phyloP scores from a whole-genome alignment of 2,888 invertebrate species.

The Sarcophaga variegata region DNA sequence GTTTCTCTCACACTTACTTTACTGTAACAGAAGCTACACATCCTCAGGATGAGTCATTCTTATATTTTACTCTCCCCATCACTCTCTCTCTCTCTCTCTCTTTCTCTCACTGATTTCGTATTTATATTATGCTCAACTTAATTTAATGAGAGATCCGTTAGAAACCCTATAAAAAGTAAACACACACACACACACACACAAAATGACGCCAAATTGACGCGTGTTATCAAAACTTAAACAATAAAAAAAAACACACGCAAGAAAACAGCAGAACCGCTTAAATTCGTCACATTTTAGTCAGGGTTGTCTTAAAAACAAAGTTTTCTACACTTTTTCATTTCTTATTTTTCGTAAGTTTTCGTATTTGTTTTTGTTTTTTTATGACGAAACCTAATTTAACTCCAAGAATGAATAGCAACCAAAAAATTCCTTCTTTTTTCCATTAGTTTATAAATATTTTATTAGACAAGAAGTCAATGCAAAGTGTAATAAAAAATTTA shows the following conservation, averaged over 20 bases:
- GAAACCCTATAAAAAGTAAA: slow-evolving; percentile 61
- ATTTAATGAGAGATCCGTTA: slow-evolving; percentile 48
- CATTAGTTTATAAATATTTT: slow-evolving; percentile 28
- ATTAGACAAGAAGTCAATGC: neutral
- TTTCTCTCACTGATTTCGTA: neutral
- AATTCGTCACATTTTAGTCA: neutral
- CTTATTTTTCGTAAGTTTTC: slow-evolving; percentile 13
- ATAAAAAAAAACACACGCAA: slow-evolving; percentile 9
- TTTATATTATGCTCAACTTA: neutral
- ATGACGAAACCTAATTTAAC: neutral
- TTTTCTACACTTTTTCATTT: slow-evolving; percentile 26
- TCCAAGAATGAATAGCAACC: neutral
- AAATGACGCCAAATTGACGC: slow-evolving; percentile 63
- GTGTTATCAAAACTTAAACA: slow-evolving; percentile 27
- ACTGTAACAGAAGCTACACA: neutral
- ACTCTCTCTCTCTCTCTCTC: neutral
- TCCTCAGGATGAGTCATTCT: neutral
- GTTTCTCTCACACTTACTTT: neutral
- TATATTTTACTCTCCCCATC: neutral
- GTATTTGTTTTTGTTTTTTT: neutral
- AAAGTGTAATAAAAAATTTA: neutral
- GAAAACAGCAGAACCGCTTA: neutral
- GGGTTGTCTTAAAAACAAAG: slow-evolving; percentile 45
- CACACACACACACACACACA: neutral
- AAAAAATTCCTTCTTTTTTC: neutral